phyloP scores from a whole-genome alignment of 2,888 invertebrate species.

The Mantis religiosa region DNA sequence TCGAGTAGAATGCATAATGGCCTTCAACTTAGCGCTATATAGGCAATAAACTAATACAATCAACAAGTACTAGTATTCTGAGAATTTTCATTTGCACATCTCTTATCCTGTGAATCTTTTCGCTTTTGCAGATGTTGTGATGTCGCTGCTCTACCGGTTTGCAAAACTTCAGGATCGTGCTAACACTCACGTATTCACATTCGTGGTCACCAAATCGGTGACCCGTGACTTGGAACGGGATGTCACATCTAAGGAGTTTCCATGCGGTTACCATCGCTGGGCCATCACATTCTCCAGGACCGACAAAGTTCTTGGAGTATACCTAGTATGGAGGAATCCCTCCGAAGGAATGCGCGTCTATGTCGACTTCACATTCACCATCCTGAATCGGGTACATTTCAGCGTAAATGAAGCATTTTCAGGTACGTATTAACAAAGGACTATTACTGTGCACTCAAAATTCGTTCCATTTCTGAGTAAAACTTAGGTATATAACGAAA shows the following conservation, averaged over 20 bases:
- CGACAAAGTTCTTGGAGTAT: slow-evolving; percentile 71
- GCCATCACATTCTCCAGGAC: slow-evolving; percentile 73
- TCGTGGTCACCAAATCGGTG: slow-evolving; percentile 73
- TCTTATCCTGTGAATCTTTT: background rate
- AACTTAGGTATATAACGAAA: too few species aligned
- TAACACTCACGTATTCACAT: slow-evolving; percentile 80
- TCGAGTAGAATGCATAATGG: too few species aligned
- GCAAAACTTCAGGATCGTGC: slow-evolving; percentile 77
- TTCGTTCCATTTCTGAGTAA: too few species aligned
- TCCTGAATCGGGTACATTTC: slow-evolving; percentile 77
- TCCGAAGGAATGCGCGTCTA: slow-evolving; percentile 72
- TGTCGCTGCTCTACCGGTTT: slow-evolving; percentile 77
- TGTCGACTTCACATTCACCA: slow-evolving; percentile 76
- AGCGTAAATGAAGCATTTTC: slow-evolving; percentile 76
- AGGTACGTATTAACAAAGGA: slow-evolving; percentile 54
- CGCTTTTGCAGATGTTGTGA: slow-evolving; percentile 37
- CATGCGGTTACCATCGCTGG: slow-evolving; percentile 78
- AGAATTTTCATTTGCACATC: too few species aligned
- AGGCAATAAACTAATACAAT: too few species aligned
- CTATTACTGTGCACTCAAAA: too few species aligned
- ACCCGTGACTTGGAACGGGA: slow-evolving; percentile 74
- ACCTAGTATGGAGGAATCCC: slow-evolving; percentile 71
- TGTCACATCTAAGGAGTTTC: slow-evolving; percentile 76
- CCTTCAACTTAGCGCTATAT: too few species aligned
- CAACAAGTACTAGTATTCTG: too few species aligned